These are phyloP conservation scores for Lates japonicus DNA, from an alignment of 2,797 vertebrate species.

Conservation along the genomic window DNA sequence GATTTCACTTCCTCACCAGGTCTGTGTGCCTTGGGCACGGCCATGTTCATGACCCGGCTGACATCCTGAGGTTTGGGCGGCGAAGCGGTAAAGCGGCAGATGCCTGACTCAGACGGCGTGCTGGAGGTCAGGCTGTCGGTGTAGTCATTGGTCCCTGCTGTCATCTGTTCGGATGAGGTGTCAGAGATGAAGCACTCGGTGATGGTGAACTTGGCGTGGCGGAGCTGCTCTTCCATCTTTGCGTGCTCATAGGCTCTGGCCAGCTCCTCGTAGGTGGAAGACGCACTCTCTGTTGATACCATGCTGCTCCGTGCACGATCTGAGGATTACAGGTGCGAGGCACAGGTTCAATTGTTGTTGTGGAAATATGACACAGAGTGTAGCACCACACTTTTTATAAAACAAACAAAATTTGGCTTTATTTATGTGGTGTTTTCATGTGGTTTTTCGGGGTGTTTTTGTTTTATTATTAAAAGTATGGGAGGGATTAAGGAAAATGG, in stretches of 20 bases:
- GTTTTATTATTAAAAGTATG: not conserved
- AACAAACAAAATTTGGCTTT: not conserved
- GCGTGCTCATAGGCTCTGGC: constrained; percentile 98
- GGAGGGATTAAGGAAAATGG: not conserved
- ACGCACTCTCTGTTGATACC: constrained; percentile 99
- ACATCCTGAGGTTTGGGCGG: constrained; percentile 99
- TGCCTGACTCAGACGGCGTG: constrained; percentile 98
- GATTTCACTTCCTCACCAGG: constrained; percentile 90
- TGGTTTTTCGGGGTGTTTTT: not conserved
- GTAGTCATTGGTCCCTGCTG: constrained; percentile 99
- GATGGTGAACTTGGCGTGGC: constrained; percentile 99
- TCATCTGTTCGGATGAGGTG: constrained; percentile 98
- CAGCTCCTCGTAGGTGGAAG: constrained; percentile 98
- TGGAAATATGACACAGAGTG: not conserved
- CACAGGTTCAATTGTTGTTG: not conserved
- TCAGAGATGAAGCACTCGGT: constrained; percentile 99
- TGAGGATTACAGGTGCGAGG: constrained; percentile 61
- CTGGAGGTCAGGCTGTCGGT: constrained; percentile 99
- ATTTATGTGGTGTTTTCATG: not conserved
- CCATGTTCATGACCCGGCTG: constrained; percentile 97
- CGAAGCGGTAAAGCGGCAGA: constrained; percentile 98
- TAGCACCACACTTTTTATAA: not conserved
- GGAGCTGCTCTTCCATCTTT: constrained; percentile 99
- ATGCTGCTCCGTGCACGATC: constrained; percentile 99
- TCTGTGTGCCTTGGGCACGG: constrained; percentile 97